Evolutionary conservation across 2,888 invertebrate genomes (phyloP).

Genomic region (Bellardia pandia): DNA sequence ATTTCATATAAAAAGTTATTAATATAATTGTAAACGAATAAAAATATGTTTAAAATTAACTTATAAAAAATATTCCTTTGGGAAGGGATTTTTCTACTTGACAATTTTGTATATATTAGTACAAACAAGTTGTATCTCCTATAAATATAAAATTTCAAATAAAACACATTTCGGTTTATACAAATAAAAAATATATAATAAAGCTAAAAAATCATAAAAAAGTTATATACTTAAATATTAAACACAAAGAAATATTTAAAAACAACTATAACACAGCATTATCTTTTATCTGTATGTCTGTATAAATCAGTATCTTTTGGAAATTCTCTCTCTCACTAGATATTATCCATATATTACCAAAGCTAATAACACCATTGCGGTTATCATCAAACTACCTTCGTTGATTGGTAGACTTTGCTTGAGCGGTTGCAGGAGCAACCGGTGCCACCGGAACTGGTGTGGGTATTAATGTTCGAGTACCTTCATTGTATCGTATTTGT

Average conservation of each 20-base stretch:
- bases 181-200: constrained; percentile 57
- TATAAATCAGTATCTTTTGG: constrained; percentile 20
- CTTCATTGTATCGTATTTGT: constrained; percentile 61
- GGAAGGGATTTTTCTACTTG: too few species aligned
- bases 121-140: too few species aligned
- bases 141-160: neutral
- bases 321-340: constrained; percentile 26
- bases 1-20: neutral
- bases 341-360: constrained; percentile 17
- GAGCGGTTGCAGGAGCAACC: constrained; percentile 20
- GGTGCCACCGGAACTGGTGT: constrained; percentile 62
- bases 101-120: too few species aligned
- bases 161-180: constrained; percentile 18
- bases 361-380: neutral
- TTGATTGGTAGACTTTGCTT: constrained; percentile 44
- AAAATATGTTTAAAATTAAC: too few species aligned
- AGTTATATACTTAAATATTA: constrained; percentile 55
- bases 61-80: too few species aligned
- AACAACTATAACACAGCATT: constrained; percentile 61
- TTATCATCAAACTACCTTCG: constrained; percentile 62
- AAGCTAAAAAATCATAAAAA: constrained; percentile 49
- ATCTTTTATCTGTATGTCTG: constrained; percentile 42
- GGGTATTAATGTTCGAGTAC: constrained; percentile 67
- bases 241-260: constrained; percentile 51
- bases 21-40: neutral